These are phyloP conservation scores for Ifrita kowaldi DNA, from an alignment of 2,113 vertebrate genomes.

Conservation along the genomic window DNA sequence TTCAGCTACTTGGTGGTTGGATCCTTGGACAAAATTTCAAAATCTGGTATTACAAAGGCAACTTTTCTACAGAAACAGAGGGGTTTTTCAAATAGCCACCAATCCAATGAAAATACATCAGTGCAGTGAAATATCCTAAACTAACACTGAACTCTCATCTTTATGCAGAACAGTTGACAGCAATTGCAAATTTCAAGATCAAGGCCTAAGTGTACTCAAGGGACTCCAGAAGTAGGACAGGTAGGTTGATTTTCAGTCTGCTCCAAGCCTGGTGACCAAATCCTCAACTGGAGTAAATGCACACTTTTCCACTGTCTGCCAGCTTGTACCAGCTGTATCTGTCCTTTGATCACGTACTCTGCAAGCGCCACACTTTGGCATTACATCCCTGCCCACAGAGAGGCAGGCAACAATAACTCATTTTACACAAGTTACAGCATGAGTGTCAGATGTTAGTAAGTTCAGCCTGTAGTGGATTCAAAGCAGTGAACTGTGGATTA, in stretches of 20 bases:
- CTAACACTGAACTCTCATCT: background rate
- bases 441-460: background rate
- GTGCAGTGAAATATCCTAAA: background rate
- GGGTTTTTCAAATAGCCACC: background rate
- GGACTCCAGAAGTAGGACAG: background rate
- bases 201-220: background rate
- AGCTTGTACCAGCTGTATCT: background rate
- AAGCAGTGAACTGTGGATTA: background rate
- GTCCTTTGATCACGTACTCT: background rate
- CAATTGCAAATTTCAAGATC: background rate
- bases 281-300: background rate
- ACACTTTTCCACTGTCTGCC: background rate
- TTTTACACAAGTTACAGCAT: background rate
- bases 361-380: background rate
- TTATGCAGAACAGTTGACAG: background rate
- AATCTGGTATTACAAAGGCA: background rate
- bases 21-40: background rate
- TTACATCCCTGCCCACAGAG: background rate
- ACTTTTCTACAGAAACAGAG: background rate
- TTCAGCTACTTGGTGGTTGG: background rate
- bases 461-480: background rate
- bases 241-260: background rate
- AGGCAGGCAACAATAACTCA: background rate
- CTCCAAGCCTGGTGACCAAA: background rate
- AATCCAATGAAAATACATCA: background rate